These are phyloP conservation scores for Auanema sp. DNA, from an alignment of 2,888 invertebrate species.

Conservation along the genomic window DNA sequence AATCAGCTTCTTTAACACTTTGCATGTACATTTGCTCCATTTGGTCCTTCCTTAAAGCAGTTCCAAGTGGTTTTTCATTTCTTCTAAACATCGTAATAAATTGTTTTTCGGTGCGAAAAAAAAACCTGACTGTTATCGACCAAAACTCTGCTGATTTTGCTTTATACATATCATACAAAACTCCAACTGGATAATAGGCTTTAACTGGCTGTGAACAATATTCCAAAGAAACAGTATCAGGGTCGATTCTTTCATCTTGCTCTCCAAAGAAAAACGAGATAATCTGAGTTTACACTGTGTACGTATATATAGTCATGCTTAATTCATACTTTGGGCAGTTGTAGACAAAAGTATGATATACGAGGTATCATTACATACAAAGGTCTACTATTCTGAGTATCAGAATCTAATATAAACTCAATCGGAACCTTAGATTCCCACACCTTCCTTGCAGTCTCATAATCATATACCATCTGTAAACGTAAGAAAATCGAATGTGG, in stretches of 20 bases:
- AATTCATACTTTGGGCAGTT: constrained; percentile 43
- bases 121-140: constrained; percentile 81
- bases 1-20: constrained; percentile 94
- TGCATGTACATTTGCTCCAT: constrained; percentile 92
- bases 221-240: constrained; percentile 52
- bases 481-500: too few relatives aligned
- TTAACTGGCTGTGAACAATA: constrained; percentile 46
- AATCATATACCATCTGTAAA: constrained; percentile 69
- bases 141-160: constrained; percentile 81
- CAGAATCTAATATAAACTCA: constrained; percentile 82
- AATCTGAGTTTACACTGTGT: too few relatives aligned
- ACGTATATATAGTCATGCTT: constrained; percentile 3
- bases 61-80: constrained; percentile 8
- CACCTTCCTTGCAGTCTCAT: constrained; percentile 88
- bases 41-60: constrained; percentile 72
- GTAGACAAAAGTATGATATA: constrained; percentile 54
- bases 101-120: constrained; percentile 2
- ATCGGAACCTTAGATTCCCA: constrained; percentile 95
- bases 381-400: constrained; percentile 66
- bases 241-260: constrained; percentile 31
- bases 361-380: constrained; percentile 60
- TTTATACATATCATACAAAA: constrained; percentile 82
- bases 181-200: constrained; percentile 75
- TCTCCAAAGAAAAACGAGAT: constrained; percentile 24
- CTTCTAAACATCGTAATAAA: constrained; percentile 6